Evolutionary conservation across 2,797 vertebrate genomes (phyloP).

Genomic region (Sebastes umbrosus): DNA sequence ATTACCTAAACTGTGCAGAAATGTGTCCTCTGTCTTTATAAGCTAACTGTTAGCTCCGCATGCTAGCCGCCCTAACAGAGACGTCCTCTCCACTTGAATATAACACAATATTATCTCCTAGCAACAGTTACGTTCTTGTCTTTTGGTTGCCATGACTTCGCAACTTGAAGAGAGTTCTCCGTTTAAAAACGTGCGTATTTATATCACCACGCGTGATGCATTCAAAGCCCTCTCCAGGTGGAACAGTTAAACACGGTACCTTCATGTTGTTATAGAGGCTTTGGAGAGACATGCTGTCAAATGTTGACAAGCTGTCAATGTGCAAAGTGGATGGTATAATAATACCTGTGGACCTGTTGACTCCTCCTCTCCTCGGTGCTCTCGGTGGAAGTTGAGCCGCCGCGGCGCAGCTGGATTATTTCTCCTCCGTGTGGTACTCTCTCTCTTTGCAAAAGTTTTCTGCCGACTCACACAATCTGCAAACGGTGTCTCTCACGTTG

Average conservation of each 20-base stretch:
- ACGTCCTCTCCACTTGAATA: neutral
- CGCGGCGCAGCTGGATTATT: slow-evolving; percentile 52
- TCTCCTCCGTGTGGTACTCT: slow-evolving; percentile 43
- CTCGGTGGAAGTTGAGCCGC: slow-evolving; percentile 59
- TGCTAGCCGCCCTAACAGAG: slow-evolving; percentile 28
- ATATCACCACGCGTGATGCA: slow-evolving; percentile 17
- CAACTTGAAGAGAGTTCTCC: slow-evolving; percentile 24
- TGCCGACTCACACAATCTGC: slow-evolving; percentile 30
- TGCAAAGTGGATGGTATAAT: slow-evolving; percentile 52
- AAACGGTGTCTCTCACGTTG: slow-evolving; percentile 12
- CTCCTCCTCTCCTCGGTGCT: slow-evolving; percentile 75
- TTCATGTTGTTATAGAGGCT: neutral
- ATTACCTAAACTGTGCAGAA: slow-evolving; percentile 17
- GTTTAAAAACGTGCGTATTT: neutral
- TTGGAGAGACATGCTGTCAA: slow-evolving; percentile 52
- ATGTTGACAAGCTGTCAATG: slow-evolving; percentile 73
- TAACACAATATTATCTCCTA: neutral
- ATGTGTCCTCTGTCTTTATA: neutral
- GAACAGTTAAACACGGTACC: neutral
- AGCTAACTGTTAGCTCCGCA: slow-evolving; percentile 22
- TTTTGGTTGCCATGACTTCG: neutral
- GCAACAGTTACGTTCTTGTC: neutral
- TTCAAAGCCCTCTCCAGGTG: slow-evolving; percentile 25
- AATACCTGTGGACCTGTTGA: slow-evolving; percentile 85
- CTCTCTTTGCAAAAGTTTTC: slow-evolving; percentile 54